phyloP scores from a whole-genome alignment of 23 tunicate species.

The Phallusia fumigata region DNA sequence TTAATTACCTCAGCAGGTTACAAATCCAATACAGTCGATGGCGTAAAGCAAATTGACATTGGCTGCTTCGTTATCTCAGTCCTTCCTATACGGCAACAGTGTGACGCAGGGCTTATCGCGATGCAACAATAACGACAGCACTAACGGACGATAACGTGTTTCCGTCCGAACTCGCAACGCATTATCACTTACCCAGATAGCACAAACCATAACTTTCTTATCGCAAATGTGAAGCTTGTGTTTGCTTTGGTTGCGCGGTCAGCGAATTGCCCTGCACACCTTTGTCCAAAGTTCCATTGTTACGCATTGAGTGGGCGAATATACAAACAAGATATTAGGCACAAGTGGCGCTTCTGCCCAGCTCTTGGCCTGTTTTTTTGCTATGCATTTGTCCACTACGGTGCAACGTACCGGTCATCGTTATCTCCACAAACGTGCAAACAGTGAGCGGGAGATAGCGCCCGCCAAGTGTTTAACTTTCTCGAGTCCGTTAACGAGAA shows the following conservation, averaged over 20 bases:
- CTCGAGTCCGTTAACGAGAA: not conserved
- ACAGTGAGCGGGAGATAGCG: not conserved
- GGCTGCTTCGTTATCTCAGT: no score
- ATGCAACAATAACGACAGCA: no score
- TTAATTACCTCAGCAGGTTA: not conserved
- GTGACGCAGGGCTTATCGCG: no score
- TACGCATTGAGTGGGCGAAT: not conserved
- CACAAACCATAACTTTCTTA: no score
- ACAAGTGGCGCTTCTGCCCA: slow-evolving; percentile 10
- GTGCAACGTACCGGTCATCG: not conserved
- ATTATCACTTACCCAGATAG: no score
- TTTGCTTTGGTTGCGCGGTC: no score
- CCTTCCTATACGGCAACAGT: no score
- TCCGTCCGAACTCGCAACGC: no score
- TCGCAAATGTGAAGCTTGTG: no score
- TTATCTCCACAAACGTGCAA: not conserved
- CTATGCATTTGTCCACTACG: not conserved
- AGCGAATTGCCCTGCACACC: no score
- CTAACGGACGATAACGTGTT: no score
- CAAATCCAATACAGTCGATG: not conserved
- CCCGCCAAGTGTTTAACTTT: not conserved
- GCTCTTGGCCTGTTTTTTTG: slow-evolving; percentile 11
- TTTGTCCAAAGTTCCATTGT: no score
- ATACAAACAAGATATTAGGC: slow-evolving; percentile 11
- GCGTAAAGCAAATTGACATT: not conserved